A percentile compares a stretch with the other conserved stretches of the same genome.
Conservation (phyloP, 1,140 invertebrate genomes). For the Lasioglossum albipes region DNA sequence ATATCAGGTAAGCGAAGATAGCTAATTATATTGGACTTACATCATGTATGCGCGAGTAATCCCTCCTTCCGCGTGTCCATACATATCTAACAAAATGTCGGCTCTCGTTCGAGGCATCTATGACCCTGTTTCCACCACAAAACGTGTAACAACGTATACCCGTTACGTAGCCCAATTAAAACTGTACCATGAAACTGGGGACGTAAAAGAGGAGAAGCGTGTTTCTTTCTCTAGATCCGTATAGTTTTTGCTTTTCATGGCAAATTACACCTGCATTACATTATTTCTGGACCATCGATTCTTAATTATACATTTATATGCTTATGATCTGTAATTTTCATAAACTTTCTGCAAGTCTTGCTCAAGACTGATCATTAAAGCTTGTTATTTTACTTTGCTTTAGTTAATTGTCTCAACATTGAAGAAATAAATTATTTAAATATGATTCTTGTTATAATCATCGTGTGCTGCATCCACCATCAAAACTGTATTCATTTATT, state of each 20-base stretch:
- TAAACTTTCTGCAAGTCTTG: too few relatives aligned
- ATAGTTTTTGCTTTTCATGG: not conserved
- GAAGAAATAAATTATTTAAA: too few relatives aligned
- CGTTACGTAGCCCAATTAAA: conserved; percentile 14
- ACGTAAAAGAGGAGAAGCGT: not conserved
- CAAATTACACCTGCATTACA: not conserved
- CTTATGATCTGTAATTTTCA: too few relatives aligned
- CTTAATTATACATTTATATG: too few relatives aligned
- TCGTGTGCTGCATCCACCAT: too few relatives aligned
- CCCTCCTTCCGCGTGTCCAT: conserved; percentile 59
- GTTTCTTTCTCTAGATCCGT: not conserved
- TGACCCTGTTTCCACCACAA: conserved; percentile 17
- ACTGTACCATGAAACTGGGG: not conserved
- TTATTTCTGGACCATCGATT: too few relatives aligned
- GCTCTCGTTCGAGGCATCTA: conserved; percentile 61
- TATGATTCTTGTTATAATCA: too few relatives aligned
- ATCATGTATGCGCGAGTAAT: conserved; percentile 64
- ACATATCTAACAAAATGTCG: conserved; percentile 68
- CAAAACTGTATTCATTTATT: too few relatives aligned
- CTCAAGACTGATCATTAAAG: too few relatives aligned
- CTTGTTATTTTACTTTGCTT: too few relatives aligned
- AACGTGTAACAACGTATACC: not conserved
- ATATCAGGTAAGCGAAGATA: not conserved
- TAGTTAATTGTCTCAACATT: too few relatives aligned
- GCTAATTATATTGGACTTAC: conserved; percentile 59